Conservation (phyloP, 2,888 invertebrate genomes). For the Agrochola macilenta region DNA sequence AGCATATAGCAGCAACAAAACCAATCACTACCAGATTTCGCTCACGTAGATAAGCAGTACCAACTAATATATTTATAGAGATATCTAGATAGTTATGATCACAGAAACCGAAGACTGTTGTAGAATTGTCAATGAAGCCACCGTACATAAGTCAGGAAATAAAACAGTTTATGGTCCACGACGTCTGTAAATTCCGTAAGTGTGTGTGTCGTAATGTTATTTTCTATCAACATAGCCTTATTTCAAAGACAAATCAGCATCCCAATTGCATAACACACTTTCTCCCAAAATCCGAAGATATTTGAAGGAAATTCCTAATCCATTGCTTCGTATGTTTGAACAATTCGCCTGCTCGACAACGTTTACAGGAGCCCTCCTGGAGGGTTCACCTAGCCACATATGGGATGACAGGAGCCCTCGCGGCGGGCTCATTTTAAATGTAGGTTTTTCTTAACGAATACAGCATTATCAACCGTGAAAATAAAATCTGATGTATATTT, state of each 20-base stretch:
- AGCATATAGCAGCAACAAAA: not conserved
- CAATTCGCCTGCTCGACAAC: not conserved
- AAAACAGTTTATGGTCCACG: constrained; percentile 38
- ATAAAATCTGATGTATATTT: too few relatives aligned
- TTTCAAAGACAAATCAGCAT: not conserved
- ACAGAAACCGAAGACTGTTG: constrained; percentile 29
- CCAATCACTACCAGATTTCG: constrained; percentile 42
- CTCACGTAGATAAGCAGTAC: constrained; percentile 45
- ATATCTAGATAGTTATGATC: constrained; percentile 42
- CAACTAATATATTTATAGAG: constrained; percentile 33
- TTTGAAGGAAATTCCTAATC: not conserved
- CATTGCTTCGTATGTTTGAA: not conserved
- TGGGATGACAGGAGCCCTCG: too few relatives aligned
- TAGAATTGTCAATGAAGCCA: constrained; percentile 40
- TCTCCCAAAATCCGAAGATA: not conserved
- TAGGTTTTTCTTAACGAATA: too few relatives aligned
- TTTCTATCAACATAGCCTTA: not conserved
- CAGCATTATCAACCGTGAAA: too few relatives aligned
- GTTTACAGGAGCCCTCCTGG: too few relatives aligned
- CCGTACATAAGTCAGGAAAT: constrained; percentile 9
- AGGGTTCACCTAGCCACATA: too few relatives aligned
- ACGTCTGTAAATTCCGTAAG: constrained; percentile 6
- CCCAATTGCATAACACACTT: not conserved
- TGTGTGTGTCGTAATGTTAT: constrained; percentile 11
- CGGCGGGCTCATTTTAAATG: too few relatives aligned